Percentiles rank a stretch among this genome's conserved stretches.
Evolutionary conservation across 2,113 vertebrate species (phyloP).

Genomic region (Saccopteryx bilineata): DNA sequence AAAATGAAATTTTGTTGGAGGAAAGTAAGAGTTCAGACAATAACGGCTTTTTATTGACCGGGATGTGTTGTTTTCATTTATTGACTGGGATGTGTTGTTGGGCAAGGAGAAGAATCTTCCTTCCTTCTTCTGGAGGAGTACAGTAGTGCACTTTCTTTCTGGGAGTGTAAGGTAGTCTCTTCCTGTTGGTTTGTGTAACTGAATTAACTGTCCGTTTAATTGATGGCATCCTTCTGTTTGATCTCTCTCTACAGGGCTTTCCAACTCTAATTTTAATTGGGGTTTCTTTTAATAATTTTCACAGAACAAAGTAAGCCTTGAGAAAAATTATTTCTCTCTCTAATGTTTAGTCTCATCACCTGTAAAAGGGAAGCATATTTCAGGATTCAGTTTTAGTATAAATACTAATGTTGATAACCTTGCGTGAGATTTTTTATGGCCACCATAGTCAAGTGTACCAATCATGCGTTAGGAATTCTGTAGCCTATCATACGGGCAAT

Average conservation of each 20-base stretch:
- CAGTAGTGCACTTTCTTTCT: not conserved
- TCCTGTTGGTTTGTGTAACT: too few species aligned
- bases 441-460: not conserved
- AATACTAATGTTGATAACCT: not conserved
- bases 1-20: not conserved
- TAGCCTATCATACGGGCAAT: not conserved
- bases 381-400: slow-evolving; percentile 31
- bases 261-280: too few species aligned
- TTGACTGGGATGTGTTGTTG: not conserved
- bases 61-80: not conserved
- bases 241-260: too few species aligned
- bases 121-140: too few species aligned
- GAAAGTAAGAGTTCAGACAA: not conserved
- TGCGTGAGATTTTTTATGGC: not conserved
- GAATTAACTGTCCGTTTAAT: not conserved
- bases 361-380: slow-evolving; percentile 24
- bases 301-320: not conserved
- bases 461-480: not conserved
- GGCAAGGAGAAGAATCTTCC: not conserved
- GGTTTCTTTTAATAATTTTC: not conserved
- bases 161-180: not conserved
- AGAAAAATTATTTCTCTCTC: not conserved
- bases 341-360: slow-evolving; percentile 38
- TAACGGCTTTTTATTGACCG: not conserved
- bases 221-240: not conserved